Conservation (phyloP, 2,113 vertebrate species). For the Festucalex cinctus region DNA sequence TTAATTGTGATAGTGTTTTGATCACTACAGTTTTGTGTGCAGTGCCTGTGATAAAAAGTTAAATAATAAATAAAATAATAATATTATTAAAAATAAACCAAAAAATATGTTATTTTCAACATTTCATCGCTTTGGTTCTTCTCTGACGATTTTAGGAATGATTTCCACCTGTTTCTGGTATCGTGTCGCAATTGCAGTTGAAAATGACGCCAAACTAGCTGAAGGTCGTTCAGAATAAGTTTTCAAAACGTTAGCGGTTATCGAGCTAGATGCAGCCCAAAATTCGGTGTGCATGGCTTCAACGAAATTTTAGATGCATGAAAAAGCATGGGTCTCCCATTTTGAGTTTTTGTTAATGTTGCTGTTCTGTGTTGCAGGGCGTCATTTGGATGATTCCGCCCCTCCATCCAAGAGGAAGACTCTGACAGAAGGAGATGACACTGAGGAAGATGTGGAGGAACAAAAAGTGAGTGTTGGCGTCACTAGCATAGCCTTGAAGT, state of each 20-base stretch:
- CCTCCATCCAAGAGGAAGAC: slow-evolving; percentile 81
- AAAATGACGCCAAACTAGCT: neutral
- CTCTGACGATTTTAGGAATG: no score
- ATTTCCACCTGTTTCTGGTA: no score
- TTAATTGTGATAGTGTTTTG: no score
- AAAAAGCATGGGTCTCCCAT: neutral
- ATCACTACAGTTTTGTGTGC: no score
- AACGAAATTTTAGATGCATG: neutral
- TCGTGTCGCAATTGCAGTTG: neutral
- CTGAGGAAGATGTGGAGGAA: slow-evolving; percentile 90
- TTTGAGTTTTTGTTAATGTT: neutral
- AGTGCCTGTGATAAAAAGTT: no score
- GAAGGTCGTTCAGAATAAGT: neutral
- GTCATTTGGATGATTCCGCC: slow-evolving; percentile 84
- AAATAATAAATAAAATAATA: no score
- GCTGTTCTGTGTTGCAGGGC: slow-evolving; percentile 70
- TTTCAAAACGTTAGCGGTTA: neutral
- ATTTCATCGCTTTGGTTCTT: no score
- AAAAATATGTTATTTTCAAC: no score
- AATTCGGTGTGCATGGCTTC: neutral
- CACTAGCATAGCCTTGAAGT: neutral
- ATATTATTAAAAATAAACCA: neutral
- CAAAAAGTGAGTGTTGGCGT: slow-evolving; percentile 75
- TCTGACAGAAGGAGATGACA: slow-evolving; percentile 84
- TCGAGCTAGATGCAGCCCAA: neutral